These are phyloP conservation scores for Melanotaenia nigrans DNA, from an alignment of 2,797 vertebrate genomes.

Conservation along the genomic window DNA sequence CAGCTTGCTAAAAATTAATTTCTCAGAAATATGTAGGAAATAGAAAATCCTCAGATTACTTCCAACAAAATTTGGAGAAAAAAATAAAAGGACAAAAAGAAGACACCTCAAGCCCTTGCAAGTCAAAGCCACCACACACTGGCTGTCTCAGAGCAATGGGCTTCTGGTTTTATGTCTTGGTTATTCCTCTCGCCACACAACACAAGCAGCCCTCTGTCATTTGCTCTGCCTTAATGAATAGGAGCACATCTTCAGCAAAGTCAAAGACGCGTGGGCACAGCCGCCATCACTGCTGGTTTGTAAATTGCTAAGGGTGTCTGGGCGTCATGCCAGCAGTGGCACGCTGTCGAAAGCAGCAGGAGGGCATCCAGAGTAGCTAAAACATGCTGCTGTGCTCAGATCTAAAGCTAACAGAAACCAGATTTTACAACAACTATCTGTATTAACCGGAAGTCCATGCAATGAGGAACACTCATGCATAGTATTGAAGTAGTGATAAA, in stretches of 20 bases:
- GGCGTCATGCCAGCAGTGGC: slow-evolving; percentile 68
- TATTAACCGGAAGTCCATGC: not conserved
- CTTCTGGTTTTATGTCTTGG: slow-evolving; percentile 62
- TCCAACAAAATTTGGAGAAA: not conserved
- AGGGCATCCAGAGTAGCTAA: slow-evolving; percentile 42
- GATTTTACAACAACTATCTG: not conserved
- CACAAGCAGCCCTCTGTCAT: slow-evolving; percentile 68
- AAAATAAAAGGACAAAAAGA: not conserved
- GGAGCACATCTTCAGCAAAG: slow-evolving; percentile 72
- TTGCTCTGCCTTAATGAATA: slow-evolving; percentile 68
- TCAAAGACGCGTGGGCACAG: slow-evolving; percentile 65
- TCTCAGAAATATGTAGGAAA: slow-evolving; percentile 21
- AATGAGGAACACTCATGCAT: not conserved
- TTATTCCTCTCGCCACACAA: slow-evolving; percentile 60
- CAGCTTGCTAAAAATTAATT: slow-evolving; percentile 13
- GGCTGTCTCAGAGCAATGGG: slow-evolving; percentile 48
- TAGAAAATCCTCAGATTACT: slow-evolving; percentile 31
- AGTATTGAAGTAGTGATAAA: not conserved
- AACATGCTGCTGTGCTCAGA: slow-evolving; percentile 10
- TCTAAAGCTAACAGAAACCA: slow-evolving; percentile 11
- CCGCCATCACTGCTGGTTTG: slow-evolving; percentile 59
- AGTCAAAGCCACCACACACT: slow-evolving; percentile 56
- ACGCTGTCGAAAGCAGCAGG: slow-evolving; percentile 61
- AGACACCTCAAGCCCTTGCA: slow-evolving; percentile 20
- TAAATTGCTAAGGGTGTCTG: slow-evolving; percentile 65